Evolutionary conservation across 1,140 invertebrate genomes (phyloP), one percentile per base, ranked within the genome.

Genomic region (Helicorthomorpha holstii): DNA sequence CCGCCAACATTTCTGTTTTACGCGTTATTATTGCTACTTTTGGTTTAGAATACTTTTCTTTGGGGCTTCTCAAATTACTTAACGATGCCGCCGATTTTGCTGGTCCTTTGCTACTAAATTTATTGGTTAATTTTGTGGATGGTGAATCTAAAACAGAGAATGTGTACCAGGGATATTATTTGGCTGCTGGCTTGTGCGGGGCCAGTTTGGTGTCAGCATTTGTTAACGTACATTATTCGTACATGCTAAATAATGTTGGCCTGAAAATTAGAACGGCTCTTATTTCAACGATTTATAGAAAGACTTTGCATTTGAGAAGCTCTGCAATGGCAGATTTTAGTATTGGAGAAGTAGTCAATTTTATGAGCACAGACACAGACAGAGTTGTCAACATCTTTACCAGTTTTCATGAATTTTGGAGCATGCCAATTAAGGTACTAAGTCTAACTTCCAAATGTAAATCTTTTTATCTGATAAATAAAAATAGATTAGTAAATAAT

Each of bases 401-500:
- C 0, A 94, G 87, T 69, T 94, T 98, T 67, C 94, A 98, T 72
- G 80, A 86, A 16, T 75, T 96, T 57, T 98, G 95, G 93, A 94
- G 89, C 67, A 82, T 97, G 62, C 93, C 93, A 23, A 75, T 97
- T 61, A 85, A 92, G 73, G 83, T 84, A 65, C 64, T 44, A 38
- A 38, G 51, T 3, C 3, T 1, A 38, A 1, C 53, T 1, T 43
- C 2, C 51, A 26, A 12, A 55, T 10, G 47, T 16, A 26, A 16
- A 50, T 10, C 19, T 41, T 41, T 12, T 12, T 12, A 19, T 41
- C 19, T 41, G 19, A 41, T 54, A 42, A 41, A 57, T 57, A n/a
- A n/a, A n/a, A n/a, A n/a, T n/a, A n/a, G n/a, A n/a, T n/a, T n/a
- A n/a, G n/a, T n/a, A n/a, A n/a, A n/a, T n/a, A n/a, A n/a, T n/a